A percentile compares a stretch with the other conserved stretches of the same genome.
Evolutionary conservation across 1,140 invertebrate species (phyloP).

Genomic region (Heliothis subflexa): DNA sequence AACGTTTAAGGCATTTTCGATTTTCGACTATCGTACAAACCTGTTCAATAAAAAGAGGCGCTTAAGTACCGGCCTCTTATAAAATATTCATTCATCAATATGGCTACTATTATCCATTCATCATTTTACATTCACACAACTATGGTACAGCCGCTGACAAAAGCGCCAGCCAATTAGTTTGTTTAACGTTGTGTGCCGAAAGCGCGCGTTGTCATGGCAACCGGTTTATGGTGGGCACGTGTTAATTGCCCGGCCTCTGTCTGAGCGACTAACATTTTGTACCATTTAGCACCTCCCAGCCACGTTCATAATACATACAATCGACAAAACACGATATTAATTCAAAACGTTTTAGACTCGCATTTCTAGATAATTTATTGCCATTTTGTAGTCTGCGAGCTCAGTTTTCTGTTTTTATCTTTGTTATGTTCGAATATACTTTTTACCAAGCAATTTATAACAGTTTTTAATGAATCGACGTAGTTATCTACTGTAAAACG

Average conservation of each 20-base stretch:
- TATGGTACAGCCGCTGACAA: conserved; percentile 61
- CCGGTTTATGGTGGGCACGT: conserved; percentile 62
- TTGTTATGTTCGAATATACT: background rate
- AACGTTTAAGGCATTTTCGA: conserved; percentile 10
- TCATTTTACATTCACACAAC: conserved; percentile 42
- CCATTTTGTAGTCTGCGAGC: conserved; percentile 17
- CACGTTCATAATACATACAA: conserved; percentile 28
- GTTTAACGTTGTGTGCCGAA: conserved; percentile 62
- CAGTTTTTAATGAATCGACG: conserved; percentile 18
- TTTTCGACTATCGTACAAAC: background rate
- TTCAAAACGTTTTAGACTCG: conserved; percentile 27
- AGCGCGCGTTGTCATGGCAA: conserved; percentile 66
- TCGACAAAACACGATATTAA: conserved; percentile 38
- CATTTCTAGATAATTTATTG: conserved; percentile 35
- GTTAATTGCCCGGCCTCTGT: conserved; percentile 69
- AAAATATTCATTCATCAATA: conserved; percentile 61
- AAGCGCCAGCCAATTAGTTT: conserved; percentile 74
- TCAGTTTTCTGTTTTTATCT: conserved; percentile 2
- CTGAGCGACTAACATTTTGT: conserved; percentile 65
- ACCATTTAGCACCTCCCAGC: conserved; percentile 66
- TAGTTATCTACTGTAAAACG: conserved; percentile 10
- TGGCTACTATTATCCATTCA: conserved; percentile 52
- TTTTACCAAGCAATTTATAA: conserved; percentile 5
- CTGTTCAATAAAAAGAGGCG: conserved; percentile 19
- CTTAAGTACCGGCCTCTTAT: background rate